phyloP scores from a whole-genome alignment of 2,888 invertebrate genomes.

The Phlogophora meticulosa region DNA sequence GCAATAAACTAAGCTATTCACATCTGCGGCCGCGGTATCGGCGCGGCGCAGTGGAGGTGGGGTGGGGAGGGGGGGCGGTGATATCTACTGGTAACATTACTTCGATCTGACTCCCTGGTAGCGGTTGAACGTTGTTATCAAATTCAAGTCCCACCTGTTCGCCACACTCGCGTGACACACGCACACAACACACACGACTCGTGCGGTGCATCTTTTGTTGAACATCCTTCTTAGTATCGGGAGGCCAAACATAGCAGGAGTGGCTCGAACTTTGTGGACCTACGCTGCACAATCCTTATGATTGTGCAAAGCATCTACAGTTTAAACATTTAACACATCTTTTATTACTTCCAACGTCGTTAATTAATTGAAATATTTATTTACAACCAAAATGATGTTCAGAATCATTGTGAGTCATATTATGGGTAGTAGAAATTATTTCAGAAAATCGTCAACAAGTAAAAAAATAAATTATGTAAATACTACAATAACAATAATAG shows the following conservation, averaged over 20 bases:
- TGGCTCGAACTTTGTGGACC: constrained; percentile 6
- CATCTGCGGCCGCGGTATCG: neutral
- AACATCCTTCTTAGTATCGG: neutral
- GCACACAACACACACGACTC: neutral
- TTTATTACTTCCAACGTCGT: no score
- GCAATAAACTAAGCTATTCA: constrained; percentile 13
- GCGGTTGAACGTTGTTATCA: constrained; percentile 11
- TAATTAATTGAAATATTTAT: no score
- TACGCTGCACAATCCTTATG: neutral
- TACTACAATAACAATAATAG: no score
- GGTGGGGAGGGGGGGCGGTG: no score
- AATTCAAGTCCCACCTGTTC: constrained; percentile 17
- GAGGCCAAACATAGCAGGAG: constrained; percentile 1
- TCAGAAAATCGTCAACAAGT: no score
- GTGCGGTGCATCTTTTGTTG: neutral
- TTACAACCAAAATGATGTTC: no score
- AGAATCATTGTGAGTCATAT: no score
- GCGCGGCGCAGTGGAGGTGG: no score
- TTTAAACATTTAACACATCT: no score
- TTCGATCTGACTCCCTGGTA: constrained; percentile 4
- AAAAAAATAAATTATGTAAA: no score
- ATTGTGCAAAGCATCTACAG: no score
- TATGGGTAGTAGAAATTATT: no score
- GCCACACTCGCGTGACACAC: neutral
- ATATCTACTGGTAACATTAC: constrained; percentile 2